Evolutionary conservation across 2,797 vertebrate genomes (phyloP).

Genomic region (Echeneis naucrates): DNA sequence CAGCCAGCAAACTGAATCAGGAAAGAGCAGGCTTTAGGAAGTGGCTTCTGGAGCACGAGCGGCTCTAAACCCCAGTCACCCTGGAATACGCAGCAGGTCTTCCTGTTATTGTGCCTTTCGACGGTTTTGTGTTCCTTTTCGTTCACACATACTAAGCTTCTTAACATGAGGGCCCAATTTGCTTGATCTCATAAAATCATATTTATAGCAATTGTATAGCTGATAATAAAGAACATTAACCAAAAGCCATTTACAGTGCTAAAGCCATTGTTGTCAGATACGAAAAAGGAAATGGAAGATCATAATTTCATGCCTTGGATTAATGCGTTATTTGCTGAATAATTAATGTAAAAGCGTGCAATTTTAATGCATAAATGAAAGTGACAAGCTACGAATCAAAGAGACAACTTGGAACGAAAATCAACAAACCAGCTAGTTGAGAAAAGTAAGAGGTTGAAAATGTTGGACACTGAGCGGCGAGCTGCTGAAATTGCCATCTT

Average conservation of each 20-base stretch:
- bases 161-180: conserved; percentile 80
- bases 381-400: conserved; percentile 59
- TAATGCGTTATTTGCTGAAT: conserved; percentile 80
- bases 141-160: conserved; percentile 75
- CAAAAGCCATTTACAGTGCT: conserved; percentile 79
- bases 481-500: conserved; percentile 32
- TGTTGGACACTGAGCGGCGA: conserved; percentile 10
- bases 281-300: conserved; percentile 73
- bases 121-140: conserved; percentile 18
- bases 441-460: conserved; percentile 49
- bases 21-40: conserved; percentile 43
- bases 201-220: conserved; percentile 82
- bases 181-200: conserved; percentile 83
- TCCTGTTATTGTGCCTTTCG: conserved; percentile 46
- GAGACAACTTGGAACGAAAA: conserved; percentile 61
- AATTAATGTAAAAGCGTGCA: conserved; percentile 83
- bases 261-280: conserved; percentile 79
- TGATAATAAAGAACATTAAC: conserved; percentile 81
- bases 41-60: conserved; percentile 48
- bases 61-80: conserved; percentile 61
- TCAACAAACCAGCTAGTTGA: conserved; percentile 45
- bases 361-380: conserved; percentile 76
- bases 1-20: conserved; percentile 46
- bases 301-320: conserved; percentile 84
- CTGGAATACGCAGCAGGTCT: conserved; percentile 59